Evolutionary conservation across 1,140 invertebrate species (phyloP).

Genomic region (Acromyrmex echinatior): DNA sequence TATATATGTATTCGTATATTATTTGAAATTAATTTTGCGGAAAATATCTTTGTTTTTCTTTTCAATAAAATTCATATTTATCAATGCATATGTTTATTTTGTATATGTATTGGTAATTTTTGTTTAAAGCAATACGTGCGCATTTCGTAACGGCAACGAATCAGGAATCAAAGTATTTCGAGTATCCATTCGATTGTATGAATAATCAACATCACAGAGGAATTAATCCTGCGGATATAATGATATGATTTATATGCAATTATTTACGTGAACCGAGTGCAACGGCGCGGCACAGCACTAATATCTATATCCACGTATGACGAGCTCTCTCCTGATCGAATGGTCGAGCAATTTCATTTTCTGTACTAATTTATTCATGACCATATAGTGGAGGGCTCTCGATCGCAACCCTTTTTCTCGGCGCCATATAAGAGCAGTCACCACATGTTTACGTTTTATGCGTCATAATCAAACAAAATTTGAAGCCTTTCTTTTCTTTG

Average conservation of each 20-base stretch:
- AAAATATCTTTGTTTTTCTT: not conserved
- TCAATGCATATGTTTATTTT: not conserved
- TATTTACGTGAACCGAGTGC: conserved; percentile 34
- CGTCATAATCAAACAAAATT: not conserved
- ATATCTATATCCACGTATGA: conserved; percentile 25
- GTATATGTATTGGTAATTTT: not conserved
- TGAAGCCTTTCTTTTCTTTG: not conserved
- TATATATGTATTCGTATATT: no score
- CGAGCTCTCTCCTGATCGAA: conserved; percentile 38
- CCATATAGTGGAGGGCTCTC: not conserved
- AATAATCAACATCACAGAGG: conserved; percentile 34
- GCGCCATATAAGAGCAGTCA: conserved; percentile 13
- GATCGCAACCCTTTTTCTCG: not conserved
- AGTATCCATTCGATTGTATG: conserved; percentile 18
- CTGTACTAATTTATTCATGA: conserved; percentile 50
- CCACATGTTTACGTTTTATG: not conserved
- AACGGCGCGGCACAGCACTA: conserved; percentile 10
- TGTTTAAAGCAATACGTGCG: not conserved
- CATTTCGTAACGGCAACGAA: not conserved
- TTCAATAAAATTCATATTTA: not conserved
- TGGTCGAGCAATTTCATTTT: conserved; percentile 45
- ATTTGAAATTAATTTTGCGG: not conserved
- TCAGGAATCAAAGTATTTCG: conserved; percentile 33
- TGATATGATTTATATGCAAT: conserved; percentile 53
- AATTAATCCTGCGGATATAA: conserved; percentile 48